These are phyloP conservation scores for Patella depressa DNA, from an alignment of 2,888 invertebrate genomes.

Conservation along the genomic window DNA sequence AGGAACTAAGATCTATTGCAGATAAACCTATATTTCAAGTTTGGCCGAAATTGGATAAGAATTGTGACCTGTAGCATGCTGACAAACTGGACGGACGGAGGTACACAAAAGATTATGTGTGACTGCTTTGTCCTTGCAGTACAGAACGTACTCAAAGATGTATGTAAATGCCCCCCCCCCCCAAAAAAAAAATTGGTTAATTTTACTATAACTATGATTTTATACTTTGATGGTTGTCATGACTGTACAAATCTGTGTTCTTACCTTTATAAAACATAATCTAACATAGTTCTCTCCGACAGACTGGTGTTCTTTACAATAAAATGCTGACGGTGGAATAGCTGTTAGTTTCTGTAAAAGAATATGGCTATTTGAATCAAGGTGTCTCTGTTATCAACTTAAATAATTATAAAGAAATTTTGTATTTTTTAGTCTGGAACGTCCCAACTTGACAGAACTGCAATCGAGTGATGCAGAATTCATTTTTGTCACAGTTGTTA, in stretches of 20 bases:
- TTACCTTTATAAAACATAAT: conserved; percentile 94
- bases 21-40: too few species aligned
- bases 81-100: not conserved
- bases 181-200: too few species aligned
- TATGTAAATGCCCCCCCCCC: too few species aligned
- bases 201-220: too few species aligned
- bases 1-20: too few species aligned
- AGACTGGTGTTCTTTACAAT: conserved; percentile 82
- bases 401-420: not conserved
- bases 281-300: conserved; percentile 89
- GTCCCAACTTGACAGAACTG: too few species aligned
- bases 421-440: not conserved
- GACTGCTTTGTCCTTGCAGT: not conserved
- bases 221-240: too few species aligned
- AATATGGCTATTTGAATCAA: not conserved
- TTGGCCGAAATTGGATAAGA: too few species aligned
- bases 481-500: too few species aligned
- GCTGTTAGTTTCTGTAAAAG: conserved; percentile 84
- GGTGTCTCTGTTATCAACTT: not conserved
- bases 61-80: too few species aligned
- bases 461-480: too few species aligned
- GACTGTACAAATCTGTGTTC: not conserved
- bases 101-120: not conserved
- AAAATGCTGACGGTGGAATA: conserved; percentile 96
- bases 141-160: not conserved